Percentiles rank a stretch among this genome's conserved stretches.
phyloP scores from a whole-genome alignment of 2,797 vertebrate species.

The Lepus townsendii region DNA sequence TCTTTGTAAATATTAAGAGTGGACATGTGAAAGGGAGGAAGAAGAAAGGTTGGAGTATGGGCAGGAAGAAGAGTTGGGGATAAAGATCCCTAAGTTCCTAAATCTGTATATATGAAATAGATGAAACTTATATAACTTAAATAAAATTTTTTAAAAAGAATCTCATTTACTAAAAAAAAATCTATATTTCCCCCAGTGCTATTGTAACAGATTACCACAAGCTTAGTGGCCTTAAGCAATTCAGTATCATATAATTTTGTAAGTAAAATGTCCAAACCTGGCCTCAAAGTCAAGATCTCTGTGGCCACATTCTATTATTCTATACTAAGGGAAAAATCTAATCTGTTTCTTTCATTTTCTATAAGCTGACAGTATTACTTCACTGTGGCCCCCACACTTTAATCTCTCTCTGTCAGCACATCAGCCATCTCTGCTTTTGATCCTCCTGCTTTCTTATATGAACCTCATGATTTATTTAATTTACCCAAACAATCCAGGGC shows the following conservation, averaged over 20 bases:
- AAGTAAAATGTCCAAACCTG: background rate
- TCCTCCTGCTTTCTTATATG: background rate
- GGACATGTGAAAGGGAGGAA: too few species aligned
- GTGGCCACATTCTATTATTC: background rate
- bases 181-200: background rate
- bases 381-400: background rate
- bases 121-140: too few species aligned
- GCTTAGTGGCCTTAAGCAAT: background rate
- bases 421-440: background rate
- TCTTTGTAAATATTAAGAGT: too few species aligned
- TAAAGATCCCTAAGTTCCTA: too few species aligned
- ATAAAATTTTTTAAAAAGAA: too few species aligned
- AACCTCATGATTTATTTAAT: too few species aligned
- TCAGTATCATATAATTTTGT: background rate
- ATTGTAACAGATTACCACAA: background rate
- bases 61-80: too few species aligned
- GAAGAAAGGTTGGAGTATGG: too few species aligned
- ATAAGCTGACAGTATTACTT: background rate
- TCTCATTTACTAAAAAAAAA: background rate
- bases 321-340: background rate
- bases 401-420: background rate
- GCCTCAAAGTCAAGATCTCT: background rate
- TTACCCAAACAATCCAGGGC: too few species aligned
- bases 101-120: too few species aligned
- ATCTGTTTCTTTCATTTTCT: background rate